Evolutionary conservation across 2,797 vertebrate species (phyloP).

Genomic region (Hylomyscus alleni): DNA sequence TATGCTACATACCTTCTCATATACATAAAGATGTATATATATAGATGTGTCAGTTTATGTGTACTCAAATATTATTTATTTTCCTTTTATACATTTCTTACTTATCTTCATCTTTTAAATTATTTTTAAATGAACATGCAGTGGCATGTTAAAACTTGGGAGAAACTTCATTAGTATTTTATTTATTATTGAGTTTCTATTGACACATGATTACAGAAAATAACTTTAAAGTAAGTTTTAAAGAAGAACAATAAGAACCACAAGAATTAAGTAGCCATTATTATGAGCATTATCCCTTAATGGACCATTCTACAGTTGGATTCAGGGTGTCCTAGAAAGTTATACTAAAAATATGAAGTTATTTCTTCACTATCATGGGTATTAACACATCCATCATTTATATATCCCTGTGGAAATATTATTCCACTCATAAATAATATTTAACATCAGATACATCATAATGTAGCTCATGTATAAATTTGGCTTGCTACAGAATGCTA

Average conservation of each 20-base stretch:
- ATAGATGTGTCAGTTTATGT: background rate
- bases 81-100: background rate
- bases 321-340: background rate
- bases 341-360: background rate
- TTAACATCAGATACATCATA: constrained; percentile 55
- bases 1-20: background rate
- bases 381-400: constrained; percentile 16
- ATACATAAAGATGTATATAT: background rate
- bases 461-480: constrained; percentile 71
- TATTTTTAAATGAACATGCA: background rate
- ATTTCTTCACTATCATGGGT: background rate
- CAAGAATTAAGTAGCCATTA: background rate
- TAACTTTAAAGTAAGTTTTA: constrained; percentile 9
- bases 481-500: constrained; percentile 64
- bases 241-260: background rate
- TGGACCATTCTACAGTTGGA: background rate
- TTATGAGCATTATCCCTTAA: background rate
- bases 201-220: background rate
- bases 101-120: background rate
- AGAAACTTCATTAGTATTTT: constrained; percentile 18
- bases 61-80: background rate
- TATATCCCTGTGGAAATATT: constrained; percentile 36
- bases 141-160: background rate
- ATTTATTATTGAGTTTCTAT: background rate
- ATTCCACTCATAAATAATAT: constrained; percentile 56